These are phyloP conservation scores for Melanophora roralis DNA, from an alignment of 2,888 invertebrate genomes.

Conservation along the genomic window DNA sequence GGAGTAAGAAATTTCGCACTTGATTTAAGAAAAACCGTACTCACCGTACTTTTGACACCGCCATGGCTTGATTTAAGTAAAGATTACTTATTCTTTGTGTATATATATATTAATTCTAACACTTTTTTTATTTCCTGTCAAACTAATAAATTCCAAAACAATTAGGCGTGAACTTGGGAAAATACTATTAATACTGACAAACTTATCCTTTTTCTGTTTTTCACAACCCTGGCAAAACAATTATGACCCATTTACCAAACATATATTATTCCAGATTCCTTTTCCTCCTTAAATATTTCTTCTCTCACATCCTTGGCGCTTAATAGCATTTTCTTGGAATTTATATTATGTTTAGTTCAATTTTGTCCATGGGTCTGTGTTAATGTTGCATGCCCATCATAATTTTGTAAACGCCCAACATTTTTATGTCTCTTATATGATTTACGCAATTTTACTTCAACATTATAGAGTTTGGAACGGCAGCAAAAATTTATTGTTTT, in stretches of 20 bases:
- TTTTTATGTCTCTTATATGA: constrained; percentile 58
- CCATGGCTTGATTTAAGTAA: too few relatives aligned
- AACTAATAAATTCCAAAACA: constrained; percentile 21
- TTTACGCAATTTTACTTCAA: constrained; percentile 53
- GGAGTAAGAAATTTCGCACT: too few relatives aligned
- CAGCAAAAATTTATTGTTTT: constrained; percentile 13
- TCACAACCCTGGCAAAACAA: not conserved
- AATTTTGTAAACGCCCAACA: constrained; percentile 58
- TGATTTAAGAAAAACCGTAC: too few relatives aligned
- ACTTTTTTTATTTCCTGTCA: too few relatives aligned
- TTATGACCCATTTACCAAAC: constrained; percentile 13
- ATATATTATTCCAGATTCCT: not conserved
- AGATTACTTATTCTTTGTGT: too few relatives aligned
- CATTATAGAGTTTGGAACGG: not conserved
- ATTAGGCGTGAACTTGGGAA: constrained; percentile 54
- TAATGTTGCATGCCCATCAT: constrained; percentile 55
- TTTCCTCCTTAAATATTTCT: not conserved
- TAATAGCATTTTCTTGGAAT: constrained; percentile 33
- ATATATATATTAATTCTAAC: too few relatives aligned
- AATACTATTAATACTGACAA: too few relatives aligned
- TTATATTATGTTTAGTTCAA: constrained; percentile 40
- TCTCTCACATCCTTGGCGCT: not conserved
- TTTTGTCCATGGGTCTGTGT: constrained; percentile 3
- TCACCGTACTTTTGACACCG: too few relatives aligned
- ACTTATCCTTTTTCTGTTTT: constrained; percentile 20